These are phyloP conservation scores for Psettodes erumei DNA, from an alignment of 2,113 vertebrate species.

Conservation along the genomic window DNA sequence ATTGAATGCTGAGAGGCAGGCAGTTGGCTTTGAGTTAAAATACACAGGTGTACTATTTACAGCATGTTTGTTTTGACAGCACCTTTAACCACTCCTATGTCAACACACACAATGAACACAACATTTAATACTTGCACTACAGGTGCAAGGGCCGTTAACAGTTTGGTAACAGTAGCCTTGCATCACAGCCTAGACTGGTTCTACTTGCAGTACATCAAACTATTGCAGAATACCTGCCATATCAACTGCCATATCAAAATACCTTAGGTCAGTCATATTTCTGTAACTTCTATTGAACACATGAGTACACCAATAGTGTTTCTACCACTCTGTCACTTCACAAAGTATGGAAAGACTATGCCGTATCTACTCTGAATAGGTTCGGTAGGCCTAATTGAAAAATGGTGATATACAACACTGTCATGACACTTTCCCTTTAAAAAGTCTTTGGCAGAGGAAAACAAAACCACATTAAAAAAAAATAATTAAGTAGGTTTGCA, in stretches of 20 bases:
- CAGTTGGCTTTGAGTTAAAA: constrained; percentile 68
- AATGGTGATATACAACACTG: constrained; percentile 52
- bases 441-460: constrained; percentile 79
- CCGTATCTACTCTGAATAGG: constrained; percentile 63
- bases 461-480: constrained; percentile 44
- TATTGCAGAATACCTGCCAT: constrained; percentile 64
- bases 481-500: constrained; percentile 8
- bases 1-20: constrained; percentile 74
- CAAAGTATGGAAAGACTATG: constrained; percentile 63
- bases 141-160: constrained; percentile 42
- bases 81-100: constrained; percentile 70
- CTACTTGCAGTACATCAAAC: constrained; percentile 67
- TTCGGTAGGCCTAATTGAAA: constrained; percentile 22
- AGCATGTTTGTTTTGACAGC: constrained; percentile 68
- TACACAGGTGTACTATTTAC: constrained; percentile 79
- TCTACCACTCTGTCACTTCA: constrained; percentile 67
- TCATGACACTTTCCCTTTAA: constrained; percentile 74
- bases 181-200: constrained; percentile 58
- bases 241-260: constrained; percentile 33
- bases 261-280: constrained; percentile 47
- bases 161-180: constrained; percentile 70
- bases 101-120: constrained; percentile 75
- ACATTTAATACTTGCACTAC: constrained; percentile 71
- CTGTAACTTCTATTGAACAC: constrained; percentile 41
- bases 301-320: constrained; percentile 65